Conservation (phyloP, 2,113 vertebrate species). For the Chaenocephalus aceratus region DNA sequence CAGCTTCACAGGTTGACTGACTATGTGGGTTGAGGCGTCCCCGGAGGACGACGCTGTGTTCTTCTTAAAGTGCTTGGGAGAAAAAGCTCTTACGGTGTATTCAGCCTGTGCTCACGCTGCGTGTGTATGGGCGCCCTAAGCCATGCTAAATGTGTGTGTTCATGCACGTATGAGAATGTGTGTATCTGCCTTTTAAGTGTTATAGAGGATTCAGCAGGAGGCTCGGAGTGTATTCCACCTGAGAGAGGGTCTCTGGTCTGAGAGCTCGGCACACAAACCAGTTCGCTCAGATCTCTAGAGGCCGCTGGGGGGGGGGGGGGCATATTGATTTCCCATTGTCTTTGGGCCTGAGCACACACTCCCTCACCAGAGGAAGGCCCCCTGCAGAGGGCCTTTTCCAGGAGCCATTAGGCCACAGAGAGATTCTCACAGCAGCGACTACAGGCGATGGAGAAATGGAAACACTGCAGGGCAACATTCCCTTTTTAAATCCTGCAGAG, state of each 20-base stretch:
- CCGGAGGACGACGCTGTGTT: slow-evolving; percentile 27
- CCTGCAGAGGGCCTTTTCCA: slow-evolving; percentile 79
- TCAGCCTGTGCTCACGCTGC: slow-evolving; percentile 27
- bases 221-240: slow-evolving; percentile 69
- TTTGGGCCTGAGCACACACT: slow-evolving; percentile 75
- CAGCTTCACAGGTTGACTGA: background rate
- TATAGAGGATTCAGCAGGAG: slow-evolving; percentile 70
- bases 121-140: slow-evolving; percentile 45
- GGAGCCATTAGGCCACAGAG: slow-evolving; percentile 72
- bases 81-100: slow-evolving; percentile 12
- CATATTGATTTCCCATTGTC: slow-evolving; percentile 83
- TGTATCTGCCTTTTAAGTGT: slow-evolving; percentile 55
- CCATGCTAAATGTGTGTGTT: slow-evolving; percentile 55
- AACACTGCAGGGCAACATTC: background rate
- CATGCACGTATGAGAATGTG: slow-evolving; percentile 51
- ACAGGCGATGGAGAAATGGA: slow-evolving; percentile 23
- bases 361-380: slow-evolving; percentile 78
- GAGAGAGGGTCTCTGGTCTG: slow-evolving; percentile 61
- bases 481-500: background rate
- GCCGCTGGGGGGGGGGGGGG: slow-evolving; percentile 39
- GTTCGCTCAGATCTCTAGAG: slow-evolving; percentile 77
- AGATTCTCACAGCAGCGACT: slow-evolving; percentile 42
- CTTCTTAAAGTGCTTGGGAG: slow-evolving; percentile 20
- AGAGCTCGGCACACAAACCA: slow-evolving; percentile 76
- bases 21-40: slow-evolving; percentile 9